Conservation (phyloP, 1,140 invertebrate species). For the Caerostris extrusa region DNA sequence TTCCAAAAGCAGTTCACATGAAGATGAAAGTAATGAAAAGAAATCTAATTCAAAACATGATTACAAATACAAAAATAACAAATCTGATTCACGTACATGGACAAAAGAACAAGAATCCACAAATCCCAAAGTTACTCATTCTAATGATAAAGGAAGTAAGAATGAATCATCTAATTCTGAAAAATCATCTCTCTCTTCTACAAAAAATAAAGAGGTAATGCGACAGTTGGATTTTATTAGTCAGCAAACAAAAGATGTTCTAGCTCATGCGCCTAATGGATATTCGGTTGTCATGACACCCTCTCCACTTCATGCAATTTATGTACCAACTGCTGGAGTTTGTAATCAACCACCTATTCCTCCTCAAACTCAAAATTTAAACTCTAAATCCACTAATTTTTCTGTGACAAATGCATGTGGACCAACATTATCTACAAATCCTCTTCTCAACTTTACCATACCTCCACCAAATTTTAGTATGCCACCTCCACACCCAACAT, state of each 20-base stretch:
- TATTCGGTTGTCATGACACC: conserved; percentile 78
- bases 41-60: conserved; percentile 35
- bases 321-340: conserved; percentile 66
- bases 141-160: conserved; percentile 53
- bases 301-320: conserved; percentile 73
- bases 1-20: conserved; percentile 43
- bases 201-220: conserved; percentile 53
- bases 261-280: conserved; percentile 75
- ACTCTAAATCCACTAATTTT: conserved; percentile 63
- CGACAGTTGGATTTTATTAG: conserved; percentile 68
- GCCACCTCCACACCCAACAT: conserved; percentile 75
- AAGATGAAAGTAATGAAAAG: conserved; percentile 59
- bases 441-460: conserved; percentile 73
- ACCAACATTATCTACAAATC: conserved; percentile 66
- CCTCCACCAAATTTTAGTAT: conserved; percentile 78
- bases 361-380: conserved; percentile 45
- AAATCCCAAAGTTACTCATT: conserved; percentile 35
- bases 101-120: conserved; percentile 55
- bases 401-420: conserved; percentile 63
- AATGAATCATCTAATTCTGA: conserved; percentile 64
- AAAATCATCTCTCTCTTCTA: not conserved
- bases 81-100: conserved; percentile 48
- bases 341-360: conserved; percentile 50
- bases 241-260: conserved; percentile 74
- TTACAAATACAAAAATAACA: conserved; percentile 44